These are phyloP conservation scores for Myotis brandtii DNA, from an alignment of 2,113 vertebrate genomes.

Conservation along the genomic window DNA sequence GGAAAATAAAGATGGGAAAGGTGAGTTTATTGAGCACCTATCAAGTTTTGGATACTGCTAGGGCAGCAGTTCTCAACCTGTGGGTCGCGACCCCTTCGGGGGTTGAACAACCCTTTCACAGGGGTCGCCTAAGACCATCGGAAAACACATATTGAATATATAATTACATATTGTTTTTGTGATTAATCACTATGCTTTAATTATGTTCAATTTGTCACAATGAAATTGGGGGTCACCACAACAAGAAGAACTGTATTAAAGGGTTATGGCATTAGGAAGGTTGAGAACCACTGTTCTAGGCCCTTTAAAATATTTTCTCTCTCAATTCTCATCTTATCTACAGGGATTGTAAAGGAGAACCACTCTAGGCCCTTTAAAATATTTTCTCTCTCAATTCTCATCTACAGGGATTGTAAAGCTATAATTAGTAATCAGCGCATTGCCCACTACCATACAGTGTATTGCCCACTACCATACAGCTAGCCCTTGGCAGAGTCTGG, in stretches of 20 bases:
- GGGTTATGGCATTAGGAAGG: too few species aligned
- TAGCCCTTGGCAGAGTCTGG: neutral
- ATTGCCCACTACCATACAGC: fast-evolving
- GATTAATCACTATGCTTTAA: too few species aligned
- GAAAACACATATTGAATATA: too few species aligned
- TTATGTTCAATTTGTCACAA: too few species aligned
- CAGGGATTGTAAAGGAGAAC: too few species aligned
- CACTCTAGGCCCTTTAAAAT: neutral
- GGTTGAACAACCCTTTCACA: too few species aligned
- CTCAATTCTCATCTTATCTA: neutral
- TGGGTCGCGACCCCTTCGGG: too few species aligned
- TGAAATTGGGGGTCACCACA: too few species aligned
- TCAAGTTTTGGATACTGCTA: neutral
- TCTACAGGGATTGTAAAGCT: neutral
- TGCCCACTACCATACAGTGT: neutral
- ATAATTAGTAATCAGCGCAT: neutral
- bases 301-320: neutral
- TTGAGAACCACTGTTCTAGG: neutral
- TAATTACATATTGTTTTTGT: too few species aligned
- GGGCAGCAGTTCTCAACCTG: too few species aligned
- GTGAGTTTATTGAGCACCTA: neutral
- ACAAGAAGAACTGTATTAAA: too few species aligned
- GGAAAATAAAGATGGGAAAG: neutral
- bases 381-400: neutral
- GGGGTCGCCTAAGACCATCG: too few species aligned